phyloP scores from a whole-genome alignment of 2,113 vertebrate species.

The Lampris megalopsis region DNA sequence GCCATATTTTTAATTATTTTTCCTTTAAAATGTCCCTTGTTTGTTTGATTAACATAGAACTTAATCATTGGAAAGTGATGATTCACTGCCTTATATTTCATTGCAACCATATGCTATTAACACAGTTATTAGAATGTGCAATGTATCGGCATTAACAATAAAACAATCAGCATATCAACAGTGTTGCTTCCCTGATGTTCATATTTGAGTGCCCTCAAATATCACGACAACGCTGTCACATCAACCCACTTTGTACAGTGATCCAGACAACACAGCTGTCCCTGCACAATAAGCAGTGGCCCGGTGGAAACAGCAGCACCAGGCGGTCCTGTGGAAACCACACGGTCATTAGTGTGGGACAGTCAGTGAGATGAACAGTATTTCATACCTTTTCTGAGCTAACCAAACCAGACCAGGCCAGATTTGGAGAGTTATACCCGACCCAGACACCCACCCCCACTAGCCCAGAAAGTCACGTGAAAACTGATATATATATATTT shows the following conservation, averaged over 20 bases:
- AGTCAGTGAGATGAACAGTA: background rate
- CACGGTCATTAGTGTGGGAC: background rate
- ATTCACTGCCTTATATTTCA: background rate
- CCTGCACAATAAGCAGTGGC: constrained; percentile 3
- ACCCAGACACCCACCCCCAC: too few species aligned
- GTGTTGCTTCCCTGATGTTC: constrained; percentile 21
- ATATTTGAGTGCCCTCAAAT: background rate
- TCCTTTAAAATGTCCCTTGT: constrained; percentile 23
- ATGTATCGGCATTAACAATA: constrained; percentile 44
- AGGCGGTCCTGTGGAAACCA: constrained; percentile 19
- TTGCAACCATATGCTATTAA: constrained; percentile 7
- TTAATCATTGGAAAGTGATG: background rate
- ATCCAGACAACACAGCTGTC: constrained; percentile 10
- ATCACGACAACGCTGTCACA: background rate
- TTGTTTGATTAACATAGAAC: constrained; percentile 24
- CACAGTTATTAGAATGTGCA: constrained; percentile 7
- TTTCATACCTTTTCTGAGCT: background rate
- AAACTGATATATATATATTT: too few species aligned
- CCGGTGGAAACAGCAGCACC: constrained; percentile 1
- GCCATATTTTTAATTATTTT: constrained; percentile 9
- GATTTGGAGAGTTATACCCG: too few species aligned
- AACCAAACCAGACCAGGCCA: too few species aligned
- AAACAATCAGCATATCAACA: constrained; percentile 56
- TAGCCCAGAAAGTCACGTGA: too few species aligned
- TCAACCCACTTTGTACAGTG: background rate